Conservation (phyloP, 1,140 invertebrate species). For the Aphis gossypii region DNA sequence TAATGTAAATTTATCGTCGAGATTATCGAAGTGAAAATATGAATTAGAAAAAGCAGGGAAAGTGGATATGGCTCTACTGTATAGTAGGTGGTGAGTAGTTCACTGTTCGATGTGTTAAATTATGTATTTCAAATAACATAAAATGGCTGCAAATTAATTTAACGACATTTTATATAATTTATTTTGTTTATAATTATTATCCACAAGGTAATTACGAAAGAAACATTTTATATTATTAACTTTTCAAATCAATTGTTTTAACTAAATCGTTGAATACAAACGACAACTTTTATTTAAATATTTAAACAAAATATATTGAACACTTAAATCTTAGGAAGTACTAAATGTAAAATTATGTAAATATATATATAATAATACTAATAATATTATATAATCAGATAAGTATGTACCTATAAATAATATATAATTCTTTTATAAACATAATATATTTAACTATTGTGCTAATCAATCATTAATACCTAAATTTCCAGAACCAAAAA, state of each 20-base stretch:
- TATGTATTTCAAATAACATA: not conserved
- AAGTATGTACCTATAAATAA: no score
- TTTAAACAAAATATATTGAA: not conserved
- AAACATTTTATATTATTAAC: not conserved
- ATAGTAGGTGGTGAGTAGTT: no score
- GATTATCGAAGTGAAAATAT: not conserved
- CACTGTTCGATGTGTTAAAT: no score
- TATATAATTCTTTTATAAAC: no score
- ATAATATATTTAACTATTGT: no score
- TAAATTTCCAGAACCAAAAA: not conserved
- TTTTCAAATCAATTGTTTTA: not conserved
- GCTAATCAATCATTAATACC: no score
- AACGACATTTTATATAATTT: not conserved
- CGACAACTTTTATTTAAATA: not conserved
- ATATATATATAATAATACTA: no score
- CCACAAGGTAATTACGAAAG: not conserved
- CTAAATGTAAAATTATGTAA: no score
- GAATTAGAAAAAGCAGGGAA: not conserved
- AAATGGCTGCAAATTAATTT: not conserved
- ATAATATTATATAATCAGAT: no score
- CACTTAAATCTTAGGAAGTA: not conserved
- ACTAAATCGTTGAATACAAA: not conserved
- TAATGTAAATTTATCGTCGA: not conserved
- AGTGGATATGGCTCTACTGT: no score
- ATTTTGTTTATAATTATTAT: not conserved